phyloP scores from a whole-genome alignment of 2,888 invertebrate genomes.

The Parochlus steinenii region DNA sequence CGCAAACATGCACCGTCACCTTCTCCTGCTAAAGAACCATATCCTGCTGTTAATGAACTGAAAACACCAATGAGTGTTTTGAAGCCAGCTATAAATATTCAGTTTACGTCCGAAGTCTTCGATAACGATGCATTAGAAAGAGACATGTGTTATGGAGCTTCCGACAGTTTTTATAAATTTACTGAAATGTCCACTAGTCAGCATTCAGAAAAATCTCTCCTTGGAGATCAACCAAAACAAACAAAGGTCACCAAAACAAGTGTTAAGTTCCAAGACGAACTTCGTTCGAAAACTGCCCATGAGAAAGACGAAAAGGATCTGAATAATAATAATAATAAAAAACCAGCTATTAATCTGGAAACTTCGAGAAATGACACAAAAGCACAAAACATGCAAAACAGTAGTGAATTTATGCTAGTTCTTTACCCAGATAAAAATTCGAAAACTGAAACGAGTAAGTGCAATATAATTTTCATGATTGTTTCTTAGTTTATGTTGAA shows the following conservation, averaged over 20 bases:
- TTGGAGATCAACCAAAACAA: conserved; percentile 6
- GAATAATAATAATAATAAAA: conserved; percentile 8
- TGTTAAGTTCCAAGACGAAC: conserved; percentile 4
- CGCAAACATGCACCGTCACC: conserved; percentile 24
- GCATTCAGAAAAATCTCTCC: conserved; percentile 6
- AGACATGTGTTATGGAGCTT: conserved; percentile 36
- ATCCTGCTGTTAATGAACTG: conserved; percentile 12
- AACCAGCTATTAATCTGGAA: not conserved
- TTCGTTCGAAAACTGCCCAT: too few relatives aligned
- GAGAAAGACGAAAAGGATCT: not conserved
- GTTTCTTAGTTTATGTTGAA: not conserved
- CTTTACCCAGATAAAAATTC: conserved; percentile 41
- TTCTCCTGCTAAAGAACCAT: conserved; percentile 7
- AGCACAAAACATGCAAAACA: conserved; percentile 34
- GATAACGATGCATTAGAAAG: conserved; percentile 34
- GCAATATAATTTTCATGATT: conserved; percentile 8
- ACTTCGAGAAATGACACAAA: not conserved
- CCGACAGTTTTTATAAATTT: conserved; percentile 26
- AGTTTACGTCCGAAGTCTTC: conserved; percentile 25
- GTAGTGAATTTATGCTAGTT: conserved; percentile 70
- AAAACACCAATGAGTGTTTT: conserved; percentile 9
- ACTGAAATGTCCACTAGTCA: conserved; percentile 17
- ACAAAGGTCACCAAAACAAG: conserved; percentile 4
- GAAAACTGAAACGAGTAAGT: conserved; percentile 34
- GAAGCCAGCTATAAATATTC: conserved; percentile 15